Evolutionary conservation across 2,113 vertebrate species (phyloP), one percentile per base, ranked within the genome.

Genomic region (Echinops telfairi): DNA sequence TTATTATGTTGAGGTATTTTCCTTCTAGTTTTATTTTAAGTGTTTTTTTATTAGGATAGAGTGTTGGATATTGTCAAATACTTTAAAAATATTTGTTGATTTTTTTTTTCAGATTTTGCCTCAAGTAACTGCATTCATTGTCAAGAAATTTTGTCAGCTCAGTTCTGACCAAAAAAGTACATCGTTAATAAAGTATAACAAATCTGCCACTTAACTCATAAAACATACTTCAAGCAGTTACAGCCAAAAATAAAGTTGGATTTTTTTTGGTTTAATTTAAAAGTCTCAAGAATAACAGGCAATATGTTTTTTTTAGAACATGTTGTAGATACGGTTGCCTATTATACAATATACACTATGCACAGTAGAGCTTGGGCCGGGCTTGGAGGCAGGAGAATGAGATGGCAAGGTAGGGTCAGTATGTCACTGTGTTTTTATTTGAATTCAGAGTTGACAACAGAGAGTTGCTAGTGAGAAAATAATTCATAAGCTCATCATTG

Each of bases 291-390:
- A 98, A 98, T 97, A 98, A 98, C 98, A 97, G 98, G 97, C 97
- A 95, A 86, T 97, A 97, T 96, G 97, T 3, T 40, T 96, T 97
- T 96, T 14, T 95, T 97, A 96, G 95, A 98, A 98, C 97, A 98
- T 95, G 94, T 97, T 94, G 94, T 97, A 96, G 98, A 98, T 97
- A 97, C 97, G 96, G 97, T 89, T 93, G 98, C 97, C 98, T 98
- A 97, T 98, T 97, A 95, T 97, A 98, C 98, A 98, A 98, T 98
- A 97, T 98, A 98, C 97, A 98, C 98, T 98, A 95, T 98, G 98
- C 97, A 98, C 86, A 66, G 38, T 70, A 77, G 94, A 91, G 94
- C 88, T 68, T 25, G 89, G 92, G 95, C 11, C 9, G 8, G 57
- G 25, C 40, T 40, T 3, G 40, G 40, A 40, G 40, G 40, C 7